A percentile compares a stretch with the other conserved stretches of the same genome.
phyloP scores from a whole-genome alignment of 2,113 vertebrate genomes.

The Trogon surrucura region DNA sequence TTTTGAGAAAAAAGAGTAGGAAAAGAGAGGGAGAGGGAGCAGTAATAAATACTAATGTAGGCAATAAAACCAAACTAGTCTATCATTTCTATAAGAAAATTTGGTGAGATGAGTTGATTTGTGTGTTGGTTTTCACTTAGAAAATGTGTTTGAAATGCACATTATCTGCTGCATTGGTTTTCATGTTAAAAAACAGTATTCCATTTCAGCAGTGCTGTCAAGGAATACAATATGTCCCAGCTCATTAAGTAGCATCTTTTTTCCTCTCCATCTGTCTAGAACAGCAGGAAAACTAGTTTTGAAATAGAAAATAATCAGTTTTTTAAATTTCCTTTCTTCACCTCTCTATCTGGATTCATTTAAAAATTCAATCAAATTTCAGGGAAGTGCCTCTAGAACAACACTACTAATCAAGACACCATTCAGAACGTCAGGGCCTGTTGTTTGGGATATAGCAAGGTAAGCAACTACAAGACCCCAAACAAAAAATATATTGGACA shows the following conservation, averaged over 20 bases:
- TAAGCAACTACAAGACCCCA: not conserved
- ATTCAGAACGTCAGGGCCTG: not conserved
- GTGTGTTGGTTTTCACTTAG: conserved; percentile 13
- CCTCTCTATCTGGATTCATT: not conserved
- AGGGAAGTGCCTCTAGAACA: not conserved
- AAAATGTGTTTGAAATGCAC: conserved; percentile 13
- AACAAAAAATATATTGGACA: not conserved
- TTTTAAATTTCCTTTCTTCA: conserved; percentile 13
- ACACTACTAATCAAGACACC: not conserved
- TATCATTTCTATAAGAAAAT: conserved; percentile 13
- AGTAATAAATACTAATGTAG: not conserved
- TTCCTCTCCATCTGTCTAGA: conserved; percentile 36
- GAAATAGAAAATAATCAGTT: conserved; percentile 32
- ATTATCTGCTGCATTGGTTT: conserved; percentile 28
- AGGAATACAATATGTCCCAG: conserved; percentile 40
- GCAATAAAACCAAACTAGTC: not conserved
- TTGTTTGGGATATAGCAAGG: not conserved
- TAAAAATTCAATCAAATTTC: not conserved
- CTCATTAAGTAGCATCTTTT: conserved; percentile 51
- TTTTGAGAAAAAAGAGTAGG: not conserved
- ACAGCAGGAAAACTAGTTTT: conserved; percentile 51
- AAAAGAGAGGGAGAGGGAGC: not conserved
- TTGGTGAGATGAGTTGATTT: conserved; percentile 6
- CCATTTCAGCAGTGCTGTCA: conserved; percentile 37
- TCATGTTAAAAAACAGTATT: conserved; percentile 30